Evolutionary conservation across 2,797 vertebrate genomes (phyloP), one percentile per base, ranked within the genome.

Genomic region (Aphelocoma californica): DNA sequence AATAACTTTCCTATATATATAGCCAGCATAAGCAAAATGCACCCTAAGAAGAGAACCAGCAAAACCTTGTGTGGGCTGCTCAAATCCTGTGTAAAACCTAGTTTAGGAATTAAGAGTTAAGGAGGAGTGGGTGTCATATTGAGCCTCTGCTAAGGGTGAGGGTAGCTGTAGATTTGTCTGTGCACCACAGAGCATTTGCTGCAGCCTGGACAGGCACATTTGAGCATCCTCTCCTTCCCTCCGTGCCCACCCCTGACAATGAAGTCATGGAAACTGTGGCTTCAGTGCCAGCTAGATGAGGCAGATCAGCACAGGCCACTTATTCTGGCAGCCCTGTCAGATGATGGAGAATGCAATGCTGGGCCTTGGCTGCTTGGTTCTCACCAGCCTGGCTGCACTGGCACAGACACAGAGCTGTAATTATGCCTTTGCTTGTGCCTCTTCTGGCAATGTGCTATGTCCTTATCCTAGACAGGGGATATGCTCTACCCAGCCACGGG

Each of bases 11-110:
- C 54, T 78, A 18, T 14, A 36, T 34, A 75, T 31, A 79, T 88
- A 70, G 54, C 65, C 58, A 75, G 36, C 12, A 40, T 32, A 53
- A 74, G 50, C 23, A 83, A 93, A 92, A 93, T 12, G n/a, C 42
- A 81, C 6, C 28, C 56, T 44, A 40, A 64, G 50, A 75, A 47
- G 18, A 91, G 28, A 58, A 53, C 36, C 66, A 79, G 69, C 40
- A 93, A 95, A 92, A 84, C 26, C 44, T 71, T 38, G 47, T 38
- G 86, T 91, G 66, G 88, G 91, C 42, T 90, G 86, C 56, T 87
- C 31, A 77, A 74, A 88, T 40, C 61, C 93, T 85, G 56, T 51
- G 31, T 7, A 74, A 86, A 91, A 65, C 54, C 82, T 34, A 54
- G 38, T 79, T 80, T 86, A 84, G 62, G 90, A 90, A 36, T 40